Percentiles rank a stretch among this genome's conserved stretches.
Evolutionary conservation across 2,888 invertebrate genomes (phyloP).

Genomic region (Galerucella calmariensis): DNA sequence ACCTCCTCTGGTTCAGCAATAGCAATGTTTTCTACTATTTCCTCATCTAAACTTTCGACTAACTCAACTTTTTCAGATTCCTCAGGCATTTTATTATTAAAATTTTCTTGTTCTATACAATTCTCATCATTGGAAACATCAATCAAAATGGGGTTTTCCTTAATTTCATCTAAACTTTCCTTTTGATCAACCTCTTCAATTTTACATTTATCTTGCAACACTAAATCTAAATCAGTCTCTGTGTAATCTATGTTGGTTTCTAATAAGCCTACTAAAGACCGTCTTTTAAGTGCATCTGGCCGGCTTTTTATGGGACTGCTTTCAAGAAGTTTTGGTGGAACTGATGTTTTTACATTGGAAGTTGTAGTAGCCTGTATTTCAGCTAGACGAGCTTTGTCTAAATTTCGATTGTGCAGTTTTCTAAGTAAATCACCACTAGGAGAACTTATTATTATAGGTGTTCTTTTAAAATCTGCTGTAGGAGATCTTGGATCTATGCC

Average conservation of each 20-base stretch:
- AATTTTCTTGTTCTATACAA: background rate
- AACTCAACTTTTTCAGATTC: background rate
- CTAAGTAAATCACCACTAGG: constrained; percentile 43
- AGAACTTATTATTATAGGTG: constrained; percentile 66
- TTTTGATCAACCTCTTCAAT: constrained; percentile 28
- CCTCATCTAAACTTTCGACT: background rate
- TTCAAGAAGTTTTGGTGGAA: constrained; percentile 60
- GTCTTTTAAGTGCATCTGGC: constrained; percentile 59
- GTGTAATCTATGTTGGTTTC: constrained; percentile 74
- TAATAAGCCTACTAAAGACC: constrained; percentile 66
- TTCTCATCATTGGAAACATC: constrained; percentile 12
- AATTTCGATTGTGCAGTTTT: constrained; percentile 59
- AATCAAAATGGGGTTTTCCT: constrained; percentile 5
- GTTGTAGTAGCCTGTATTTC: constrained; percentile 58
- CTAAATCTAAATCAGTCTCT: constrained; percentile 65
- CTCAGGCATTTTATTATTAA: background rate
- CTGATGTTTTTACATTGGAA: constrained; percentile 55
- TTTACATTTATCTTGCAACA: constrained; percentile 50
- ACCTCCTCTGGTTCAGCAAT: background rate
- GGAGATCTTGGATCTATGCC: constrained; percentile 70
- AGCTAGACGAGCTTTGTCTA: constrained; percentile 54
- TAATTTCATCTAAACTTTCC: constrained; percentile 4
- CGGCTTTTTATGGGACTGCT: constrained; percentile 57
- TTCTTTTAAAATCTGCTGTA: constrained; percentile 70
- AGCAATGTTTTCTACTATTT: constrained; percentile 1